Percentiles rank a stretch among this genome's conserved stretches.
Evolutionary conservation across 2,113 vertebrate species (phyloP).

Genomic region (Cyanocitta stelleri): DNA sequence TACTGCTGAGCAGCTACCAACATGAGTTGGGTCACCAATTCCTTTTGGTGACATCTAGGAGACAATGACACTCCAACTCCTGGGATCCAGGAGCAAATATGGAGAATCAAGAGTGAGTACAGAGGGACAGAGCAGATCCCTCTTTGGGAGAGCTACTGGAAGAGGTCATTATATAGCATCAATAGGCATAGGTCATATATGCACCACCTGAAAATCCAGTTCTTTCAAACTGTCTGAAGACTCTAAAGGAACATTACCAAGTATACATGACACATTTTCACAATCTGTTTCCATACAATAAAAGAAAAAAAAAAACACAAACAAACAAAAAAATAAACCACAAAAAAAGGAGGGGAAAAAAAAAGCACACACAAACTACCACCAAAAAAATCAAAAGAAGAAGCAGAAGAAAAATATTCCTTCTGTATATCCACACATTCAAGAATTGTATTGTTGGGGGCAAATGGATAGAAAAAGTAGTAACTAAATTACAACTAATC

Average conservation of each 20-base stretch:
- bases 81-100: background rate
- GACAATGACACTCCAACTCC: background rate
- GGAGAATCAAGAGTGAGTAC: background rate
- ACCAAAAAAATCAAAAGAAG: background rate
- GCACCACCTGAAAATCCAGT: background rate
- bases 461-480: background rate
- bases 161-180: background rate
- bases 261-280: background rate
- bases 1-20: background rate
- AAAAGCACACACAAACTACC: background rate
- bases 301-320: background rate
- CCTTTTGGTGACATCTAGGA: background rate
- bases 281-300: background rate
- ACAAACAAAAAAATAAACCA: background rate
- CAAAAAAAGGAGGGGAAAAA: rapidly evolving
- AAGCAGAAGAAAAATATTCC: background rate
- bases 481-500: background rate
- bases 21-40: background rate
- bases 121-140: background rate
- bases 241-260: background rate
- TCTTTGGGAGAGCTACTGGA: background rate
- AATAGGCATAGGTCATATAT: background rate
- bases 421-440: background rate
- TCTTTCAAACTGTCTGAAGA: background rate
- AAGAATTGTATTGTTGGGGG: background rate